A percentile compares a stretch with the other conserved stretches of the same genome.
phyloP scores from a whole-genome alignment of 35 echinoderm and acorn worm species.

The Apostichopus parvimensis region DNA sequence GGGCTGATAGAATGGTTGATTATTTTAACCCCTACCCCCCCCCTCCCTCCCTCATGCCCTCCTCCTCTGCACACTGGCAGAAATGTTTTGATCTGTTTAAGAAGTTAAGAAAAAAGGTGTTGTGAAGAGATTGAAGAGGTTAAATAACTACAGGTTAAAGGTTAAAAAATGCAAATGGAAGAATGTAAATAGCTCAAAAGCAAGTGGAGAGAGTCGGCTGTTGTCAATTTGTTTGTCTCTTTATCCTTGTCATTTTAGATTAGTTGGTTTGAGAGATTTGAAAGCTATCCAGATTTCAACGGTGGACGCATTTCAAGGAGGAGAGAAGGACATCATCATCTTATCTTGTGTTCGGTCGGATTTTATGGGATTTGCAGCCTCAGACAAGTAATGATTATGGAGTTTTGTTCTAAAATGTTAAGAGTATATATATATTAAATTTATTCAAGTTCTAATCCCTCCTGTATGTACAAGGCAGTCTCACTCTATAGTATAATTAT shows the following conservation, averaged over 20 bases:
- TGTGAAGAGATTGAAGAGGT: background rate
- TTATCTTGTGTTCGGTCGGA: slow-evolving; percentile 95
- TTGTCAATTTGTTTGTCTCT: background rate
- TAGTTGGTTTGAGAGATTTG: slow-evolving; percentile 50
- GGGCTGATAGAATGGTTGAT: no score
- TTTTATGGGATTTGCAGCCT: slow-evolving; percentile 90
- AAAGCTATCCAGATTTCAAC: slow-evolving; percentile 96
- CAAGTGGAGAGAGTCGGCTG: background rate
- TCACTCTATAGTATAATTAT: no score
- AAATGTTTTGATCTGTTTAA: no score
- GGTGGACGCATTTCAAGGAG: slow-evolving; percentile 99
- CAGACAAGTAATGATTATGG: slow-evolving; percentile 82
- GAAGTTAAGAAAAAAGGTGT: no score
- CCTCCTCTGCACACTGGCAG: no score
- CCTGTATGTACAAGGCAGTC: no score
- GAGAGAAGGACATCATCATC: slow-evolving; percentile 94
- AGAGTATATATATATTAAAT: no score
- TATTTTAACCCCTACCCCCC: no score
- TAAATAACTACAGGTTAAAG: background rate
- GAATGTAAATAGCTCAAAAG: background rate
- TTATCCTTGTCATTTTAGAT: slow-evolving; percentile 9
- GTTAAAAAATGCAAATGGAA: background rate
- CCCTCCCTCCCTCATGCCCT: no score
- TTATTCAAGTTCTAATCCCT: no score
- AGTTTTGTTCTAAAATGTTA: background rate